Conservation (phyloP, 2,888 invertebrate genomes). For the Yponomeuta evonymella region DNA sequence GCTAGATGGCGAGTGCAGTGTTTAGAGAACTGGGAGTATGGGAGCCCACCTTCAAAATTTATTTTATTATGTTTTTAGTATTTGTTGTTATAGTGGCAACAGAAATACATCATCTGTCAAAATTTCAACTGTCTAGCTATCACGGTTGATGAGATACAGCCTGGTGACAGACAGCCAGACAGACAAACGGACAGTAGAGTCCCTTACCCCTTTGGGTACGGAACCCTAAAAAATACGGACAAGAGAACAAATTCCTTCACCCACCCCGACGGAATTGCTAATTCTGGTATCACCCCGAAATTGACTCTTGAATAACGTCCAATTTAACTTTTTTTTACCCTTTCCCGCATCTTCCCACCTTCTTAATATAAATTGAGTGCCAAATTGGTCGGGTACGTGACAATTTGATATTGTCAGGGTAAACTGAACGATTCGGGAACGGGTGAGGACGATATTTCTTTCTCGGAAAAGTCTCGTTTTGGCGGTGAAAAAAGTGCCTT, state of each 20-base stretch:
- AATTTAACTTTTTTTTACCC: constrained; percentile 13
- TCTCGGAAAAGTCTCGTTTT: not conserved
- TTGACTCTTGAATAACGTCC: constrained; percentile 13
- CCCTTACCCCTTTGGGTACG: no score
- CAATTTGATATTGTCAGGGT: constrained; percentile 36
- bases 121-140: no score
- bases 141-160: no score
- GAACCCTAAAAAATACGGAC: not conserved
- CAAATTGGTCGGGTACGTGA: constrained; percentile 63
- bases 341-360: constrained; percentile 35
- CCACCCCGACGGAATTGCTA: not conserved
- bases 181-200: no score
- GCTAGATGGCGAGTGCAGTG: no score
- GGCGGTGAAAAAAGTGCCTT: no score
- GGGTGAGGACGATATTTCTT: not conserved
- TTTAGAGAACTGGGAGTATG: no score
- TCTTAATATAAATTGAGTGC: constrained; percentile 58
- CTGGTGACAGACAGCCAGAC: no score
- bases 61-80: no score
- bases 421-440: not conserved
- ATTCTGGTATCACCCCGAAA: constrained; percentile 14
- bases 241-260: not conserved
- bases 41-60: no score
- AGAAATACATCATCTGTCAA: no score
- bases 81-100: no score